Conservation (phyloP, 2,113 vertebrate species). For the Vulpes vulpes region DNA sequence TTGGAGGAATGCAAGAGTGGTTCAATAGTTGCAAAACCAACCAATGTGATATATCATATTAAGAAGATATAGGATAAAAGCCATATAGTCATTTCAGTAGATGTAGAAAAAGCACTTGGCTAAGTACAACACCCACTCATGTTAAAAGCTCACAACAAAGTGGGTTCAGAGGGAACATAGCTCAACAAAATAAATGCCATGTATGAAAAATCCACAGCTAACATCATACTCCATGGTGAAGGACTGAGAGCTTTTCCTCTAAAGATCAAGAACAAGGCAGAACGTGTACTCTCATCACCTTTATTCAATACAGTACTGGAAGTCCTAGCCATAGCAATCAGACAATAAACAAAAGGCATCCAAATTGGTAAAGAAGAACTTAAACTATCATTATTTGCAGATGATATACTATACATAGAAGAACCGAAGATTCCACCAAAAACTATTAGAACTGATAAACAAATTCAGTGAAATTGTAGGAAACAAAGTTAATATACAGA, state of each 20-base stretch:
- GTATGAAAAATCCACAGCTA: background rate
- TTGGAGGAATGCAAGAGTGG: background rate
- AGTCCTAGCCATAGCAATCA: background rate
- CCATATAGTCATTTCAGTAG: background rate
- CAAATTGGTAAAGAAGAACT: background rate
- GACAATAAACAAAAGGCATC: background rate
- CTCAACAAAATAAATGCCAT: background rate
- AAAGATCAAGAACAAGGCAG: background rate
- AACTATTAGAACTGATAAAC: background rate
- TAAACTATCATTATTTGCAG: background rate
- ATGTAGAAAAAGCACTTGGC: background rate
- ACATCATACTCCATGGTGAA: background rate
- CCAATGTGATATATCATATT: background rate
- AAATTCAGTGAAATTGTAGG: background rate
- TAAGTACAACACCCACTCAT: background rate
- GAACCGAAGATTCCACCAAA: background rate
- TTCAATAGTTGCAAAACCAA: background rate
- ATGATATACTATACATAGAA: background rate
- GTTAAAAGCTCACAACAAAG: background rate
- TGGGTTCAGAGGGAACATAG: background rate
- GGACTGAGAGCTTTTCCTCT: background rate
- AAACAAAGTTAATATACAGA: background rate
- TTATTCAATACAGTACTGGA: background rate
- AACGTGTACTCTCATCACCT: background rate
- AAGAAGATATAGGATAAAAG: background rate